Conservation (phyloP, 2,797 vertebrate species). For the Argyrosomus regius region DNA sequence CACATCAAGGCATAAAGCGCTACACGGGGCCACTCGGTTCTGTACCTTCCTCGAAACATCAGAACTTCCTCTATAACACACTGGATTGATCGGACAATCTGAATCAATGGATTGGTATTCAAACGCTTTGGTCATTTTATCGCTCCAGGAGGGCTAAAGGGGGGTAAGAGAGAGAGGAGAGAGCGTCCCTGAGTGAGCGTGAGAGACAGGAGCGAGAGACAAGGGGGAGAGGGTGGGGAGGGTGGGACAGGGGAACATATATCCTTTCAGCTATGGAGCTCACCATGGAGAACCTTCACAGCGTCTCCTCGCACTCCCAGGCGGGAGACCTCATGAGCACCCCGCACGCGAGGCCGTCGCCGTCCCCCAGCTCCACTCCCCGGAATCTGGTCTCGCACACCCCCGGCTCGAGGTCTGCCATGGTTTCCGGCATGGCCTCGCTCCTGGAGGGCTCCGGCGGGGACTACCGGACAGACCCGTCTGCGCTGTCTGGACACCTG, state of each 20-base stretch:
- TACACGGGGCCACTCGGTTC: slow-evolving; percentile 45
- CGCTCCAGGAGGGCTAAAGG: slow-evolving; percentile 71
- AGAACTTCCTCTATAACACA: slow-evolving; percentile 63
- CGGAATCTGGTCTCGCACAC: slow-evolving; percentile 91
- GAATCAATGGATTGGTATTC: slow-evolving; percentile 88
- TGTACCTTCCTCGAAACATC: slow-evolving; percentile 45
- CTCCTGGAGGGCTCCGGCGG: slow-evolving; percentile 91
- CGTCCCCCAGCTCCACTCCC: slow-evolving; percentile 88
- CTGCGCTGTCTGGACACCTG: slow-evolving; percentile 88
- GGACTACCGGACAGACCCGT: slow-evolving; percentile 89
- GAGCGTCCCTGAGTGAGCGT: slow-evolving; percentile 62
- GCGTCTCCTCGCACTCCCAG: slow-evolving; percentile 91
- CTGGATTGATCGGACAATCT: slow-evolving; percentile 77
- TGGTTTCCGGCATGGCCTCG: slow-evolving; percentile 96
- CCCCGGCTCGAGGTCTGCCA: slow-evolving; percentile 86
- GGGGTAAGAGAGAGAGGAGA: slow-evolving; percentile 58
- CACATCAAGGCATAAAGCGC: slow-evolving; percentile 55
- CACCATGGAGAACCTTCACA: slow-evolving; percentile 95
- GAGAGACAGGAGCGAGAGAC: slow-evolving; percentile 73
- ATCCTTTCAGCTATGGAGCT: slow-evolving; percentile 91
- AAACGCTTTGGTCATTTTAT: slow-evolving; percentile 83
- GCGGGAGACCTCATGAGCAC: slow-evolving; percentile 92
- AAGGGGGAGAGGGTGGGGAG: slow-evolving; percentile 77
- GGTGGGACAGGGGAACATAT: slow-evolving; percentile 81
- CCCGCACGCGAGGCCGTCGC: slow-evolving; percentile 88